Conservation (phyloP, 1,140 invertebrate genomes). For the Eupeodes corollae region DNA sequence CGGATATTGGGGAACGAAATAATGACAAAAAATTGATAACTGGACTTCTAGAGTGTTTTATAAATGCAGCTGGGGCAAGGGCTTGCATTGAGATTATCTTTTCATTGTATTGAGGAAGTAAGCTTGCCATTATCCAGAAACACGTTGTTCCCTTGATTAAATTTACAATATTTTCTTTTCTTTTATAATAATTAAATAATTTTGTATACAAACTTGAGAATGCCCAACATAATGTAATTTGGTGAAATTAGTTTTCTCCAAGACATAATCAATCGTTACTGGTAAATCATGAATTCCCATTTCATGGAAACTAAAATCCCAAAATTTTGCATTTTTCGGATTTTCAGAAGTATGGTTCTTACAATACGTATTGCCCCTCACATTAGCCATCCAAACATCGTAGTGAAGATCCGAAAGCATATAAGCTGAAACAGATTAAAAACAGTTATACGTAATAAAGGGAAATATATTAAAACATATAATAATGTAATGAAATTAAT, state of each 20-base stretch:
- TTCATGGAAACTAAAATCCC: slow-evolving; percentile 51
- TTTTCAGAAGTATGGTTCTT: slow-evolving; percentile 35
- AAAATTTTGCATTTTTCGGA: slow-evolving; percentile 39
- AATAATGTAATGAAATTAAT: too few species aligned
- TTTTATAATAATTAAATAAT: not conserved
- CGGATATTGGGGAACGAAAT: slow-evolving; percentile 25
- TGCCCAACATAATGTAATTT: slow-evolving; percentile 53
- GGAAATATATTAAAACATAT: not conserved
- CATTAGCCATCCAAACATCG: slow-evolving; percentile 54
- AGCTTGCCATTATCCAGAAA: slow-evolving; percentile 52
- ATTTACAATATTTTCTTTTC: not conserved
- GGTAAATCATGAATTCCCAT: slow-evolving; percentile 49
- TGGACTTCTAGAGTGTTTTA: slow-evolving; percentile 33
- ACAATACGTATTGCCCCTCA: slow-evolving; percentile 32
- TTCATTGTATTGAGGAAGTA: slow-evolving; percentile 52
- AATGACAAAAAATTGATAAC: slow-evolving; percentile 28
- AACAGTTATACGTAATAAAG: not conserved
- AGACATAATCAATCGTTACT: slow-evolving; percentile 46
- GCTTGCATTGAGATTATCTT: slow-evolving; percentile 48
- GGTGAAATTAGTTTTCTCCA: slow-evolving; percentile 35
- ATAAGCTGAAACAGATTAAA: slow-evolving; percentile 22
- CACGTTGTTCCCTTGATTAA: slow-evolving; percentile 53
- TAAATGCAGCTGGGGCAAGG: slow-evolving; percentile 47
- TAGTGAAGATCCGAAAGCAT: slow-evolving; percentile 48
- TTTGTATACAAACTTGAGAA: slow-evolving; percentile 27